Base-by-base conservation (phyloP, 2,113 vertebrate species). In the Vimba vimba region DNA sequence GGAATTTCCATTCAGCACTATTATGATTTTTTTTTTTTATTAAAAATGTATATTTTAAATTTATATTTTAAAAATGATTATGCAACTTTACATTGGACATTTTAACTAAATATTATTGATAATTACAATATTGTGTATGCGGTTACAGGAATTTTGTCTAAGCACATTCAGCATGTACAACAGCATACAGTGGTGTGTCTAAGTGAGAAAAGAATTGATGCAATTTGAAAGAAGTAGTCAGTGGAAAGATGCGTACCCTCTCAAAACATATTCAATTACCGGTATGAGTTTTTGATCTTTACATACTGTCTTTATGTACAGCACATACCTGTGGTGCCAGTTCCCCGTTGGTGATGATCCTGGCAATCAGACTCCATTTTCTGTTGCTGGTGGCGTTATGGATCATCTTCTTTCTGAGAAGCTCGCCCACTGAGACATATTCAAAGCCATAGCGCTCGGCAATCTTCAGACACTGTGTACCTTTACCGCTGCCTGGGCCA, bases 341-440 rank as follows among this genome's bases (percentile, higher is more conserved):
- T 91, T 99, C 98, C 86, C 98, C 98, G 6, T 97, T 99, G 90
- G 98, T 99, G 93, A 99, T 99, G 93, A 99, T 99, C 94, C 97
- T 98, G 50, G 98, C 98, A 62, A 99, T 99, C 82, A 99, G 94
- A 89, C 98, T 98, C 98, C 98, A 99, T 90, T 99, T 99, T 85
- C 98, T 94, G 89, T 98, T 99, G 94, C 97, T 98, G 92, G 97
- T 99, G 88, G 98, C 96, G 52, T 95, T 98, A 91, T 99, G 98
- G 92, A 99, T 99, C 95, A 96, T 96, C 94, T 97, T 99, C 95
- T 97, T 98, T 86, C 98, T 95, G 85, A 99, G 91, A 87, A 99
- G 88, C 91, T 99, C 97, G 52, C 98, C 98, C 87, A 99, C 98
- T 0, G 98, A 99, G 91, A 99, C 95, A 86, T 97, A 99, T 81